Conservation (phyloP, 1,140 invertebrate species). For the Prorops nasuta region DNA sequence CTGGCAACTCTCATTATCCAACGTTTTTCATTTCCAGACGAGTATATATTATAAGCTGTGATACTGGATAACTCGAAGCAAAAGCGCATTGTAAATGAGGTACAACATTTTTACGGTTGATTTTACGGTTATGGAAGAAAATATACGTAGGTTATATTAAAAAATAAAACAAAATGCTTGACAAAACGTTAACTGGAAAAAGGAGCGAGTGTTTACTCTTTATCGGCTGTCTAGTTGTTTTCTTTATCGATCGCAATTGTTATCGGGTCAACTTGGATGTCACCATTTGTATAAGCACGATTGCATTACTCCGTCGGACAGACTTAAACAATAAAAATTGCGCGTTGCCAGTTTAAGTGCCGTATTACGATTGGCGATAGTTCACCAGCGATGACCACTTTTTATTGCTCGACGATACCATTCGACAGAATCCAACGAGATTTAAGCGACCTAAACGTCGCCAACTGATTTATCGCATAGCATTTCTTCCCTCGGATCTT, state of each 20-base stretch:
- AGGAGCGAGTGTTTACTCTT: slow-evolving; percentile 27
- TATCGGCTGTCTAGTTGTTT: slow-evolving; percentile 31
- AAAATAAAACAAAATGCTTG: too few relatives aligned
- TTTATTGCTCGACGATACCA: slow-evolving; percentile 24
- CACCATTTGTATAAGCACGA: slow-evolving; percentile 25
- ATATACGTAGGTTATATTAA: too few relatives aligned
- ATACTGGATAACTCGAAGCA: too few relatives aligned
- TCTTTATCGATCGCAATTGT: slow-evolving; percentile 36
- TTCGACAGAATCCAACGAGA: slow-evolving; percentile 22
- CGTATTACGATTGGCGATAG: too few relatives aligned
- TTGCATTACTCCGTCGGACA: slow-evolving; percentile 21
- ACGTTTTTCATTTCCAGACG: too few relatives aligned
- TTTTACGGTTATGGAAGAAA: too few relatives aligned
- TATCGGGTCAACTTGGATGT: slow-evolving; percentile 32
- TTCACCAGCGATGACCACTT: slow-evolving; percentile 10
- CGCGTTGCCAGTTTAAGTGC: neutral
- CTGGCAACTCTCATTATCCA: too few relatives aligned
- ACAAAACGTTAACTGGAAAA: too few relatives aligned
- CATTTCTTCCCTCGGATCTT: too few relatives aligned
- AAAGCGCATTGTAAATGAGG: too few relatives aligned
- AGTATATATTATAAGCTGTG: too few relatives aligned
- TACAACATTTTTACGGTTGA: too few relatives aligned
- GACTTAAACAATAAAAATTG: slow-evolving; percentile 13
- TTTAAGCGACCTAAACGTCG: slow-evolving; percentile 30
- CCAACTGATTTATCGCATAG: slow-evolving; percentile 24